These are phyloP conservation scores for Paratrypauchen microcephalus DNA, from an alignment of 2,797 vertebrate genomes.

Conservation along the genomic window DNA sequence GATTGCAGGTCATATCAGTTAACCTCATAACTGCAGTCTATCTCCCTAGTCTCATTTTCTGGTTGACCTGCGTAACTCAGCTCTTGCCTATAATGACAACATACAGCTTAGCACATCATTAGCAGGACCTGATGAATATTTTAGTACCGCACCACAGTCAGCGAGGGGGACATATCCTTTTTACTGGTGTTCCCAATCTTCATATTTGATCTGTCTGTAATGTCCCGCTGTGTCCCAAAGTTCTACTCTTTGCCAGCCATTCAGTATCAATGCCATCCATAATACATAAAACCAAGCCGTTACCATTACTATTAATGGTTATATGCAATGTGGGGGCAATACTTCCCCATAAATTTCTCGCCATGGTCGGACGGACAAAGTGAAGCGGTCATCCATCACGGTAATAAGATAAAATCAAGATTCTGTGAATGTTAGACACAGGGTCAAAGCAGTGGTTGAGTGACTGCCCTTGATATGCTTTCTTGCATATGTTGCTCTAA, in stretches of 20 bases:
- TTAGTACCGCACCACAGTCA: conserved; percentile 41
- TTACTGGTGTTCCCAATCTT: conserved; percentile 45
- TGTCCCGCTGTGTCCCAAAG: conserved; percentile 59
- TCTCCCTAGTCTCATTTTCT: conserved; percentile 22
- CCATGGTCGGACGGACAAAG: conserved; percentile 52
- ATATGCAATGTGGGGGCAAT: conserved; percentile 60
- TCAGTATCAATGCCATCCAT: conserved; percentile 62
- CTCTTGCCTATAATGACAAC: conserved; percentile 49
- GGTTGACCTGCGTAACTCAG: conserved; percentile 30
- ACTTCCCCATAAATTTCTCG: conserved; percentile 60
- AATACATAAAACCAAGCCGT: conserved; percentile 67
- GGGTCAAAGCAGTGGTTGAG: conserved; percentile 50
- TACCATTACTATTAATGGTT: conserved; percentile 70
- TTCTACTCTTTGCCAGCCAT: conserved; percentile 56
- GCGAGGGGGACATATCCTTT: conserved; percentile 46
- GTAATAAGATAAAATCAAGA: conserved; percentile 62
- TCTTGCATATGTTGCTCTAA: conserved; percentile 63
- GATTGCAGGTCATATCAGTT: not conserved
- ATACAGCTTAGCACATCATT: conserved; percentile 60
- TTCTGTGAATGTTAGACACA: conserved; percentile 50
- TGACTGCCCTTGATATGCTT: conserved; percentile 60
- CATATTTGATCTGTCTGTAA: conserved; percentile 54
- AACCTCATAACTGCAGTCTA: not conserved
- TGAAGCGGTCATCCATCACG: conserved; percentile 56
- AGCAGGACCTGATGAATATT: conserved; percentile 68